Conservation (phyloP, 23 tunicate species). For the Ascidia mentula region DNA sequence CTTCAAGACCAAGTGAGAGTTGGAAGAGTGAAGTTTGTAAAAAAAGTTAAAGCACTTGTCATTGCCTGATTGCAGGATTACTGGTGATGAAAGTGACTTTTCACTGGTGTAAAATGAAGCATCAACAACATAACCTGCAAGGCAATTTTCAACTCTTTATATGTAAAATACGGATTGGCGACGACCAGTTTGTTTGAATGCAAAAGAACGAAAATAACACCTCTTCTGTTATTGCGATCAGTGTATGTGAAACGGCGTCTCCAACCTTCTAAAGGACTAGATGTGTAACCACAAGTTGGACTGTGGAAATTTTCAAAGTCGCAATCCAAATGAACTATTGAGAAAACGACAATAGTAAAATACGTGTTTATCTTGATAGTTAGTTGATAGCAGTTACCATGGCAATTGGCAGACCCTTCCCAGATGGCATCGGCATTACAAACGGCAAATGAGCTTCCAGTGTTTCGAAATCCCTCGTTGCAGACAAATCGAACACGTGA, state of each 20-base stretch:
- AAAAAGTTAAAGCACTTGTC: background rate
- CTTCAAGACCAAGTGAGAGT: background rate
- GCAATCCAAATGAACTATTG: background rate
- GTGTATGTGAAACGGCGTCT: too few relatives aligned
- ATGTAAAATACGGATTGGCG: too few relatives aligned
- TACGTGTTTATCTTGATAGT: too few relatives aligned
- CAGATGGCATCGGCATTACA: background rate
- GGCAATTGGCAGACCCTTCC: slow-evolving; percentile 1
- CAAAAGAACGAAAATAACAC: too few relatives aligned
- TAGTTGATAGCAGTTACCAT: too few relatives aligned
- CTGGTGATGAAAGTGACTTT: background rate
- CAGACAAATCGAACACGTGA: background rate
- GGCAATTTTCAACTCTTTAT: too few relatives aligned
- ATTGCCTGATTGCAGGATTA: background rate
- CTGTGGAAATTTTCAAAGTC: background rate
- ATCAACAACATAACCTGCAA: too few relatives aligned
- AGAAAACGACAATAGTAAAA: background rate
- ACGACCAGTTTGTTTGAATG: too few relatives aligned
- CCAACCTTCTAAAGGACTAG: background rate
- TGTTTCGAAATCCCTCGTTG: background rate
- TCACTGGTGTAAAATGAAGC: too few relatives aligned
- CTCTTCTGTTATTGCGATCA: too few relatives aligned
- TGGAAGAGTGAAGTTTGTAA: background rate
- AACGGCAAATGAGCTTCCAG: background rate
- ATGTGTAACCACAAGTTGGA: background rate